phyloP scores from a whole-genome alignment of 1,140 invertebrate genomes.

The Globodera ellingtonae region DNA sequence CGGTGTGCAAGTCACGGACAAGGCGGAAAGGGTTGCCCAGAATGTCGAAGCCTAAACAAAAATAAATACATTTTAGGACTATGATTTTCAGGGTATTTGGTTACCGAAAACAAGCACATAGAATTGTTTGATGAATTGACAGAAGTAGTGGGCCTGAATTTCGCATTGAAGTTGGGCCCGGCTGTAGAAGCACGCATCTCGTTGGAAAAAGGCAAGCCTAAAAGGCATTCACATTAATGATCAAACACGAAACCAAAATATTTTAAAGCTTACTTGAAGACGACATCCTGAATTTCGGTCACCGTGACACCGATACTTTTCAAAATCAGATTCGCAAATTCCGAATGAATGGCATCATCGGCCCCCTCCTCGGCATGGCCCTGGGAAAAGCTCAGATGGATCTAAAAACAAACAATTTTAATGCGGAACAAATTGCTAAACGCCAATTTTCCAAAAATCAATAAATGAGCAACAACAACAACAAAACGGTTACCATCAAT shows the following conservation, averaged over 20 bases:
- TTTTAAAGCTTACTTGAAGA: slow-evolving; percentile 75
- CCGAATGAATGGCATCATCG: slow-evolving; percentile 62
- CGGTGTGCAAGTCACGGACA: slow-evolving; percentile 86
- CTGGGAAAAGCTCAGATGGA: slow-evolving; percentile 80
- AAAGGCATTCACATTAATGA: slow-evolving; percentile 52
- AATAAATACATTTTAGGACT: no score
- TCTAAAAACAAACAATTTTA: slow-evolving; percentile 67
- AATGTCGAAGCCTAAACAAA: slow-evolving; percentile 85
- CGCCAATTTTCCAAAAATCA: no score
- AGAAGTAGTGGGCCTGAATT: slow-evolving; percentile 83
- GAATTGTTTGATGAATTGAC: slow-evolving; percentile 87
- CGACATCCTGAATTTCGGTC: slow-evolving; percentile 90
- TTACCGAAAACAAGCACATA: slow-evolving; percentile 81
- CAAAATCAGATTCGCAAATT: slow-evolving; percentile 71
- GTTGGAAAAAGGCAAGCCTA: slow-evolving; percentile 90
- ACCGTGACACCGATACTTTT: slow-evolving; percentile 83
- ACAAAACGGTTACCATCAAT: slow-evolving; percentile 76
- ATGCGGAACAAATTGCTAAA: neutral
- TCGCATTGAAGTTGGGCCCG: slow-evolving; percentile 81
- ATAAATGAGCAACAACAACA: neutral
- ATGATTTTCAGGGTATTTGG: neutral
- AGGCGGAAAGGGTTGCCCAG: slow-evolving; percentile 97
- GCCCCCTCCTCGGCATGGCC: slow-evolving; percentile 70
- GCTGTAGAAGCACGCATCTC: slow-evolving; percentile 84
- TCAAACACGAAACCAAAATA: no score